Evolutionary conservation across 1,140 invertebrate genomes (phyloP), one percentile per base, ranked within the genome.

Genomic region (Sycobia sp.): DNA sequence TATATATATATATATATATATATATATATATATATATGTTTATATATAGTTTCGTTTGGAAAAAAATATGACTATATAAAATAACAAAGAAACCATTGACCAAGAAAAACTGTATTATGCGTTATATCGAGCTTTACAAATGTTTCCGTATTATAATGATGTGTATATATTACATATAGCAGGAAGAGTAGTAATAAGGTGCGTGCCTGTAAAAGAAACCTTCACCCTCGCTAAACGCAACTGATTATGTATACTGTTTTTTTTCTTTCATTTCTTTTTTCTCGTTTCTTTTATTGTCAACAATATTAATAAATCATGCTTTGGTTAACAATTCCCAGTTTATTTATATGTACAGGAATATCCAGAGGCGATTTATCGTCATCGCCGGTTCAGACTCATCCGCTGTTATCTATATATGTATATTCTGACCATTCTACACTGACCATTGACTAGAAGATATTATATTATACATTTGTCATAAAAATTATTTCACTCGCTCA

Each of bases 151-250:
- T n/a, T n/a, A n/a, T n/a, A n/a, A n/a, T n/a, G 4, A 32, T 32
- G 29, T 11, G 29, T 32, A 4, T 32, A 7, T 32, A 32, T 4
- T 32, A 11, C 10, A 13, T 51, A 3, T 11, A n/a, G 11, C 25
- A 43, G 27, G 46, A 44, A 53, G 39, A 39, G n/a, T 36, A 27
- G 23, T 58, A 67, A 22, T 65, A 72, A 76, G 76, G 73, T 77
- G 72, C 73, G 73, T 76, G 68, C 71, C 71, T 79, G 75, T 69
- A 74, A 78, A 72, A 70, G 53, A 75, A 76, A 78, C 75, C 73
- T 74, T 76, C 73, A 79, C 76, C 74, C 73, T 58, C 65, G 73
- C 69, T 58, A 74, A 49, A 71, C 76, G 71, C 68, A 68, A 65
- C 69, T 71, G 68, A 69, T 77, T 60, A 74, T 10, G 41, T 46